These are phyloP conservation scores for Cephus rjabovi DNA, from an alignment of 2,888 invertebrate genomes.

Conservation along the genomic window DNA sequence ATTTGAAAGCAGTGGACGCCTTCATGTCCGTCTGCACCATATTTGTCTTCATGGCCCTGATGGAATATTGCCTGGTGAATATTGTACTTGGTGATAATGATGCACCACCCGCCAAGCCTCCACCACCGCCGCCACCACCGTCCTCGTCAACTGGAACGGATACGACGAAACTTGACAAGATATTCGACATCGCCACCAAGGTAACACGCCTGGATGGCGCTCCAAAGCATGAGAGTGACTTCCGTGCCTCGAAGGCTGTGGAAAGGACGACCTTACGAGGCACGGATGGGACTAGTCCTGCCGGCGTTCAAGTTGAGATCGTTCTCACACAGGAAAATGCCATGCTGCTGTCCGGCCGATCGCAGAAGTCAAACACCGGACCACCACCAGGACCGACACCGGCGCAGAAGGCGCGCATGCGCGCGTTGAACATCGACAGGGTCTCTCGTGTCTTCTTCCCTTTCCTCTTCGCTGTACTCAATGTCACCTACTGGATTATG, in stretches of 20 bases:
- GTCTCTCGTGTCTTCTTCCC: constrained; percentile 80
- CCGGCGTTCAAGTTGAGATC: constrained; percentile 54
- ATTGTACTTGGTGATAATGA: constrained; percentile 83
- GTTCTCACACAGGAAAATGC: constrained; percentile 62
- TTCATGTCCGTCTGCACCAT: constrained; percentile 94
- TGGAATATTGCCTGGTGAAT: constrained; percentile 93
- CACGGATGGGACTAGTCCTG: constrained; percentile 41
- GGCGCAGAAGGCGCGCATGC: constrained; percentile 73
- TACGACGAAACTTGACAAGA: constrained; percentile 67
- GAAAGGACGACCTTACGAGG: constrained; percentile 30
- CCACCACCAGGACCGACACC: constrained; percentile 66
- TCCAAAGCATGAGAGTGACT: neutral
- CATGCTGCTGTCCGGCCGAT: constrained; percentile 61
- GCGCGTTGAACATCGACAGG: constrained; percentile 79
- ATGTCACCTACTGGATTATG: constrained; percentile 79
- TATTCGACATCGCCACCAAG: constrained; percentile 70
- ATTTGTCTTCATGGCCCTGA: constrained; percentile 93
- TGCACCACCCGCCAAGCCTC: constrained; percentile 68
- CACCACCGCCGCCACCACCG: constrained; percentile 68
- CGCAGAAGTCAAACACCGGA: constrained; percentile 60
- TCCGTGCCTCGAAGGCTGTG: constrained; percentile 7
- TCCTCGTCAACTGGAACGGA: constrained; percentile 70
- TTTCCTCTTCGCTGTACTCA: constrained; percentile 75
- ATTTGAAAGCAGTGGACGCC: constrained; percentile 91
- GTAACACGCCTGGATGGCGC: constrained; percentile 45